These are phyloP conservation scores for Smittia aterrima DNA, from an alignment of 2,888 invertebrate species.

Conservation along the genomic window DNA sequence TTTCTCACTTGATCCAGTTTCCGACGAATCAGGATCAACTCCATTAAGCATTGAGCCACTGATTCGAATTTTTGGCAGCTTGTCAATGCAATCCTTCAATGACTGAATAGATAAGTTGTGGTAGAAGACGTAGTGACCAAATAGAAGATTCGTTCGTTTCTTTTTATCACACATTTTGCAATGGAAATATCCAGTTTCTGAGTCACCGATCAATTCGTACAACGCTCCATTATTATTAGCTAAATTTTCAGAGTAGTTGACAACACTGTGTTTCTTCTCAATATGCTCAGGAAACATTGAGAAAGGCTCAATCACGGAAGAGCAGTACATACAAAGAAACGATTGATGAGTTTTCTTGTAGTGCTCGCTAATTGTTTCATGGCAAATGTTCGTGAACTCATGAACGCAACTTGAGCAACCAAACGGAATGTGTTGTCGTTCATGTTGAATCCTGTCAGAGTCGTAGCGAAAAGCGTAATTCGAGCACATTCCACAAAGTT, in stretches of 20 bases:
- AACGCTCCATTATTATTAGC: background rate
- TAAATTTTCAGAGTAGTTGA: background rate
- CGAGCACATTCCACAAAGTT: conserved; percentile 16
- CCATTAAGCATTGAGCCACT: conserved; percentile 1
- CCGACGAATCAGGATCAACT: conserved; percentile 4
- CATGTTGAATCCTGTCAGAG: conserved; percentile 12
- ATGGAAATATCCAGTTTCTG: background rate
- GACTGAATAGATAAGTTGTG: conserved; percentile 33
- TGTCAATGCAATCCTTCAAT: background rate
- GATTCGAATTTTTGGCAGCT: background rate
- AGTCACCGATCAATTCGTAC: background rate
- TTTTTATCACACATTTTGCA: conserved; percentile 37
- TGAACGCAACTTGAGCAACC: conserved; percentile 13
- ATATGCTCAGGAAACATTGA: conserved; percentile 24
- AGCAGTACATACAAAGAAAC: conserved; percentile 30
- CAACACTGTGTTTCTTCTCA: conserved; percentile 21
- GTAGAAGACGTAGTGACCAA: conserved; percentile 39
- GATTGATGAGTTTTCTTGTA: conserved; percentile 11
- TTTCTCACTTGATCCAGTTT: background rate
- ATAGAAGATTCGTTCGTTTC: conserved; percentile 11
- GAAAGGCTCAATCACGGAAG: conserved; percentile 13
- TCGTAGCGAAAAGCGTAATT: conserved; percentile 29
- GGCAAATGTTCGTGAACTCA: background rate
- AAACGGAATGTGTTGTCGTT: conserved; percentile 12
- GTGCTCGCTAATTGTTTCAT: background rate